Percentiles rank a stretch among this genome's conserved stretches.
These are phyloP conservation scores for Trachemys scripta DNA, from an alignment of 2,113 vertebrate species.

Conservation along the genomic window DNA sequence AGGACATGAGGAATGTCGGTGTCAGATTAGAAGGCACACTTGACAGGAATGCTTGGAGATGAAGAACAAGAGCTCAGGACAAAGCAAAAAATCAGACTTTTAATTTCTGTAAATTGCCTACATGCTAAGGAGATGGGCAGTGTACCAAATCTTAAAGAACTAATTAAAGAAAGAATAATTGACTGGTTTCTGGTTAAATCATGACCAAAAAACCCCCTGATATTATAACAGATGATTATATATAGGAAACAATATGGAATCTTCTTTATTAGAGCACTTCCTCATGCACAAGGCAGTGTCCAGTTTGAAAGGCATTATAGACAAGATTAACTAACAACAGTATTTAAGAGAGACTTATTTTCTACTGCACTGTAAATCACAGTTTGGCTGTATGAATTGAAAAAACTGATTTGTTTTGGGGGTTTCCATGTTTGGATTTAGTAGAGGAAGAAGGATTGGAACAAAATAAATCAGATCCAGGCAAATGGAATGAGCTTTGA, in stretches of 20 bases:
- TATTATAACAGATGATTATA: conserved; percentile 44
- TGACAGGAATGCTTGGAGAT: background rate
- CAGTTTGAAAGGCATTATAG: conserved; percentile 63
- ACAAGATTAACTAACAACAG: conserved; percentile 62
- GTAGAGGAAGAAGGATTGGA: conserved; percentile 48
- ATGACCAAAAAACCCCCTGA: conserved; percentile 14
- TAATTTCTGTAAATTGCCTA: conserved; percentile 42
- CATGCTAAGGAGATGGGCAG: conserved; percentile 29
- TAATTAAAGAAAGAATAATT: conserved; percentile 47
- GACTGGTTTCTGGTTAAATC: conserved; percentile 52
- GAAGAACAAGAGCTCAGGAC: background rate
- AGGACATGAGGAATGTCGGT: background rate
- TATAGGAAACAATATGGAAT: conserved; percentile 17
- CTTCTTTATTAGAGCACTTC: conserved; percentile 65
- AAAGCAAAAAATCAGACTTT: conserved; percentile 23
- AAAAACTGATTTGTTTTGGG: conserved; percentile 38
- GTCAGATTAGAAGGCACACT: background rate
- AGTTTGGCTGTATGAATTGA: conserved; percentile 53
- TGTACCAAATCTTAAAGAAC: conserved; percentile 56
- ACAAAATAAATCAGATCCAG: conserved; percentile 59
- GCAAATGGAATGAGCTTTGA: background rate
- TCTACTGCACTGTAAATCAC: conserved; percentile 65
- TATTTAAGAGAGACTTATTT: conserved; percentile 71
- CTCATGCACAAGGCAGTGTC: conserved; percentile 51
- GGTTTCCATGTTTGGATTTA: conserved; percentile 42